Evolutionary conservation across 2,113 vertebrate species (phyloP), one percentile per base, ranked within the genome.

Genomic region (Dipodomys merriami): DNA sequence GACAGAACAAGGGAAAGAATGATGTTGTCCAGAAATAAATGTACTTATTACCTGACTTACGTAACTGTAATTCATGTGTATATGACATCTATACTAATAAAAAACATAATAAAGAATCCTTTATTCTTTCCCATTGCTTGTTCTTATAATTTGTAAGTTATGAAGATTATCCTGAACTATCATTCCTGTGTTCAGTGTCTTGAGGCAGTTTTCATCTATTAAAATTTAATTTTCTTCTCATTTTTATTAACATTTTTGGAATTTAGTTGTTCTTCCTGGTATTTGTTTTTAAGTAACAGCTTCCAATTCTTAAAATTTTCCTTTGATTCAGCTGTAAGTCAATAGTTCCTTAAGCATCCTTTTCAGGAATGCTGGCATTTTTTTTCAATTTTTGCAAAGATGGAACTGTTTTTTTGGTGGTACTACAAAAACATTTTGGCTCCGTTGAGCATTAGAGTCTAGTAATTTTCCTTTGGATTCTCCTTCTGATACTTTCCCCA

Each of bases 301-400:
- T 73, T 79, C 77, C 69, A 65, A 44, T 79, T 84, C 19, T 79
- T 65, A 44, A 65, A 25, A 64, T 85, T 44, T 93, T 23, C 33
- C 68, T 35, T 46, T 68, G 33, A 67, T 33, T 79, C 20, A 74
- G 72, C 49, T 80, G 22, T 74, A 20, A 7, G 23, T 80, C 65
- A 85, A 9, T 27, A 20, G 25, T 35, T 64, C 33, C 18, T 73
- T 33, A 67, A 74, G 33, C 4, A 29, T 0, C 20, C 23, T 57
- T 46, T 77, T 57, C 11, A 73, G 22, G 22, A 85, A 57, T 46
- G 16, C n/a, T 74, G 22, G 25, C 15, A 15, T 5, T 35, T 18
- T 57, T 67, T 94, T 81, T n/a, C 19, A 53, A 72, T 35, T 72
- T 88, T 72, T 91, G 15, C 44, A 83, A 83, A n/a, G 27, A 27